Evolutionary conservation across 2,888 invertebrate species (phyloP).

Genomic region (Macaria notata): DNA sequence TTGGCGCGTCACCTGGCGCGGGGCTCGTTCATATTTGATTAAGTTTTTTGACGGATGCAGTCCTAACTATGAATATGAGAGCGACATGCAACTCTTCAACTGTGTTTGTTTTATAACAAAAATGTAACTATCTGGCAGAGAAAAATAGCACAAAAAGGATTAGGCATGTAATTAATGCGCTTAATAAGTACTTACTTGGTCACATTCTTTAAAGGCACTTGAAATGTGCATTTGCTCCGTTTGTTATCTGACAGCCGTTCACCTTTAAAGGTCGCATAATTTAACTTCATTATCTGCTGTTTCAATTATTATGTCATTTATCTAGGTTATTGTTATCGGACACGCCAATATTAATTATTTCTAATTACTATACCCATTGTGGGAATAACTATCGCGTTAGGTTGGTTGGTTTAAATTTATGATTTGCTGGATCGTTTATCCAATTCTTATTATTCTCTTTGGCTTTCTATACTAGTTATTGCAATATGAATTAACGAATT

Average conservation of each 20-base stretch:
- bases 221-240: slow-evolving; percentile 14
- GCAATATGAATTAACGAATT: too few species aligned
- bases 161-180: too few species aligned
- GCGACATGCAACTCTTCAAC: not conserved
- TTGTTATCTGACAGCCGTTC: slow-evolving; percentile 39
- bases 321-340: slow-evolving; percentile 32
- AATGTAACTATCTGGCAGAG: too few species aligned
- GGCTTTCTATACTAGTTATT: too few species aligned
- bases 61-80: slow-evolving; percentile 57
- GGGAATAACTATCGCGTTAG: too few species aligned
- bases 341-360: slow-evolving; percentile 13
- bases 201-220: not conserved
- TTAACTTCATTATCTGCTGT: slow-evolving; percentile 31
- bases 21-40: slow-evolving; percentile 74
- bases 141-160: too few species aligned
- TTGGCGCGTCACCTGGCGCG: slow-evolving; percentile 62
- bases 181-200: too few species aligned
- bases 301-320: slow-evolving; percentile 31
- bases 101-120: too few species aligned
- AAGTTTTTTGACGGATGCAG: slow-evolving; percentile 66
- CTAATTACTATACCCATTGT: not conserved
- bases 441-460: too few species aligned
- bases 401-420: too few species aligned
- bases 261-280: slow-evolving; percentile 50
- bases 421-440: too few species aligned